Evolutionary conservation across 2,797 vertebrate species (phyloP).

Genomic region (Nannoperca obscura): DNA sequence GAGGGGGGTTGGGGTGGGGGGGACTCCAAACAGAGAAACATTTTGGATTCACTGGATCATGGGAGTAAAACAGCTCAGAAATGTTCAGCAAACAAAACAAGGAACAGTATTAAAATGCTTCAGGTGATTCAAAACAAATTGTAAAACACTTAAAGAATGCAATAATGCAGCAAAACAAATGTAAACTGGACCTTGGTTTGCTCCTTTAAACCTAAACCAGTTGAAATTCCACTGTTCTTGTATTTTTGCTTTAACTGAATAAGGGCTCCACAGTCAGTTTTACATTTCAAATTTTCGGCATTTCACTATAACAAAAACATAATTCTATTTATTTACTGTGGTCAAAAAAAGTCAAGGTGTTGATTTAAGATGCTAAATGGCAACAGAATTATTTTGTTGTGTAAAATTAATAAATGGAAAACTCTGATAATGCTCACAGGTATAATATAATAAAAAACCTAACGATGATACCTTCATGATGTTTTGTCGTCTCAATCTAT

Average conservation of each 20-base stretch:
- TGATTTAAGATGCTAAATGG: slow-evolving; percentile 11
- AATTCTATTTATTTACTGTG: not conserved
- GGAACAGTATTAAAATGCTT: not conserved
- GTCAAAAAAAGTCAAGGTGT: not conserved
- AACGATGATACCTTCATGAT: not conserved
- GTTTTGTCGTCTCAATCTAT: not conserved
- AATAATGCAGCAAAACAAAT: slow-evolving; percentile 14
- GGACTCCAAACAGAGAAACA: not conserved
- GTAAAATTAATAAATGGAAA: not conserved
- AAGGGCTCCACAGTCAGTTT: not conserved
- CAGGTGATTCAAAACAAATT: not conserved
- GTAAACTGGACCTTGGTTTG: slow-evolving; percentile 4
- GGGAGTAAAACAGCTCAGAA: slow-evolving; percentile 10
- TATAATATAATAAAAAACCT: not conserved
- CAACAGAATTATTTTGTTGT: not conserved
- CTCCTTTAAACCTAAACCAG: not conserved
- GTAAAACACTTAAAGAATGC: slow-evolving; percentile 3
- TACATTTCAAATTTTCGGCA: not conserved
- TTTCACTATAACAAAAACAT: not conserved
- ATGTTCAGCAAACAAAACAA: not conserved
- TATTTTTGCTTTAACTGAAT: not conserved
- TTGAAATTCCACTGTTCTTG: not conserved
- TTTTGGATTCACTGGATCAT: slow-evolving; percentile 12
- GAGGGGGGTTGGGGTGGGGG: not conserved
- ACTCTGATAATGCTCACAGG: not conserved